A percentile compares a stretch with the other conserved stretches of the same genome.
Evolutionary conservation across 2,888 invertebrate species (phyloP).

Genomic region (Drosophila leonis): DNA sequence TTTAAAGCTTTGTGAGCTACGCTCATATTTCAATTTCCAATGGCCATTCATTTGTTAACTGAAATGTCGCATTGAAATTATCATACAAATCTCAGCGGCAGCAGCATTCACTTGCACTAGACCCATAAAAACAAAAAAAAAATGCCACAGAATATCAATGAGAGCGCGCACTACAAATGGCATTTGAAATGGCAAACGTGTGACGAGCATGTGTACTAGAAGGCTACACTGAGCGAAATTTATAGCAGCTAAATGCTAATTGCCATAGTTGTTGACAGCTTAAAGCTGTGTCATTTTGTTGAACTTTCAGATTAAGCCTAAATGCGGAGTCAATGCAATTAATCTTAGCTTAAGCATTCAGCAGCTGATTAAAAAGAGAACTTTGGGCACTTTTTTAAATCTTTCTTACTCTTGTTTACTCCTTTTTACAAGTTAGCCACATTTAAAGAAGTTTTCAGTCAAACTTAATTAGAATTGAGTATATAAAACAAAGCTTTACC

Average conservation of each 20-base stretch:
- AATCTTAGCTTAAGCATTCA: background rate
- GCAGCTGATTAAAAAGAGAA: too few relatives aligned
- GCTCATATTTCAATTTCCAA: constrained; percentile 64
- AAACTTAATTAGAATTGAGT: too few relatives aligned
- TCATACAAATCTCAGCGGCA: constrained; percentile 47
- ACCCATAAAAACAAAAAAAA: constrained; percentile 52
- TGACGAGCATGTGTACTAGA: constrained; percentile 30
- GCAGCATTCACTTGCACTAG: constrained; percentile 60
- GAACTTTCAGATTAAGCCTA: too few relatives aligned
- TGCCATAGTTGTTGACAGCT: background rate
- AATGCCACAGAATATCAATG: constrained; percentile 71
- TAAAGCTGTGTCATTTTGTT: background rate
- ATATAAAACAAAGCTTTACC: too few relatives aligned
- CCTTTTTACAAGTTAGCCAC: too few relatives aligned
- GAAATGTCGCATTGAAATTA: constrained; percentile 68
- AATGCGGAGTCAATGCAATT: too few relatives aligned
- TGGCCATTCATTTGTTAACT: constrained; percentile 49
- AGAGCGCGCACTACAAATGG: constrained; percentile 60
- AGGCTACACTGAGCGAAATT: constrained; percentile 40
- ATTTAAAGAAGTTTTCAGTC: too few relatives aligned
- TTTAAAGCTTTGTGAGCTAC: background rate
- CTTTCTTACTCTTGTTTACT: too few relatives aligned
- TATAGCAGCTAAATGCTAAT: background rate
- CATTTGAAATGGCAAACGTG: constrained; percentile 64
- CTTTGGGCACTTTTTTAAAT: too few relatives aligned